Evolutionary conservation across 1,140 invertebrate species (phyloP).

Genomic region (Neuroterus valhalla): DNA sequence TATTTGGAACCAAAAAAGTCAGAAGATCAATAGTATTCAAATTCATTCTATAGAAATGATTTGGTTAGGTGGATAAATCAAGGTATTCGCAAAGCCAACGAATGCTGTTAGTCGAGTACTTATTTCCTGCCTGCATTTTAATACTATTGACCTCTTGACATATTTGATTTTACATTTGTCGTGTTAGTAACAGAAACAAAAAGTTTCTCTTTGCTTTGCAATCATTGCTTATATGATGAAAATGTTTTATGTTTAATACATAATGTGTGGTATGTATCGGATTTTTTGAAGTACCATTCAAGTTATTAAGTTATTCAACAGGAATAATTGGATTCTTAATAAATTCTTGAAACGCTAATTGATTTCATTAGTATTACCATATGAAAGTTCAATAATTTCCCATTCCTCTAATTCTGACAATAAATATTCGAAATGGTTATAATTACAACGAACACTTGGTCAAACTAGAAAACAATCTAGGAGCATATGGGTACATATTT

Average conservation of each 20-base stretch:
- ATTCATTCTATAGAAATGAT: constrained; percentile 1
- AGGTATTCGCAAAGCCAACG: not conserved
- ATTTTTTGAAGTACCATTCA: too few species aligned
- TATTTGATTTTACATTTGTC: not conserved
- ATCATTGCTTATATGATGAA: not conserved
- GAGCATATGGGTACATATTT: too few species aligned
- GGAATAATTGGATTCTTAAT: too few species aligned
- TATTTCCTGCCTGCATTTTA: constrained; percentile 16
- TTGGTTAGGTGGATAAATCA: not conserved
- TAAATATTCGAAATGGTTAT: too few species aligned
- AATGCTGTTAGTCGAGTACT: not conserved
- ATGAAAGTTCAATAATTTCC: too few species aligned
- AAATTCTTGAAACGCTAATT: too few species aligned
- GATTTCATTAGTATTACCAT: too few species aligned
- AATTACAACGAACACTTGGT: too few species aligned
- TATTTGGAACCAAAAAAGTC: not conserved
- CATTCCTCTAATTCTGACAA: too few species aligned
- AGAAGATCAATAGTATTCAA: constrained; percentile 4
- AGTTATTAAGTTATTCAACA: too few species aligned
- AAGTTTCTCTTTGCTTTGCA: constrained; percentile 2
- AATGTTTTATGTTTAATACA: not conserved
- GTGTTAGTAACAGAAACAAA: not conserved
- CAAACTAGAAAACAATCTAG: too few species aligned
- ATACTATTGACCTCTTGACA: constrained; percentile 16
- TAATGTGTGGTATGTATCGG: too few species aligned